A percentile compares a stretch with the other conserved stretches of the same genome.
Evolutionary conservation across 2,797 vertebrate species (phyloP).

Genomic region (Manis crassicaudata): DNA sequence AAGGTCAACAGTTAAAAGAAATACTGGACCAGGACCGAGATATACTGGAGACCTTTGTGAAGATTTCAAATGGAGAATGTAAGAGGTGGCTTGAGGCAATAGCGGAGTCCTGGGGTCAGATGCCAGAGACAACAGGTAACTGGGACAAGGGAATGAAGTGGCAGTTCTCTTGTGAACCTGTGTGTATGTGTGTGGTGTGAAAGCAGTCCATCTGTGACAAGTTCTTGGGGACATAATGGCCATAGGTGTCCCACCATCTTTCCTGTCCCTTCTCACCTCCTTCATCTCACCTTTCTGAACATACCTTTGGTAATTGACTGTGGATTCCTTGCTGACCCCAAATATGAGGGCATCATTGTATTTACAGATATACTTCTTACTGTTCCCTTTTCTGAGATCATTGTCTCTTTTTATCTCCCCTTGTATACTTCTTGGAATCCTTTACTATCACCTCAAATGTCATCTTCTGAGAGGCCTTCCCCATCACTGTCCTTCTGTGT

Average conservation of each 20-base stretch:
- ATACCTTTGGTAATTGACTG: neutral
- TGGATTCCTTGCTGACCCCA: neutral
- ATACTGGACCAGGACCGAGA: neutral
- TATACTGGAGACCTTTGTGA: accelerated
- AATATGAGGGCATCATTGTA: accelerated
- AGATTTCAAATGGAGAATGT: neutral
- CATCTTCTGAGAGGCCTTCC: neutral
- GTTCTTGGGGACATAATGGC: neutral
- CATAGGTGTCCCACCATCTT: neutral
- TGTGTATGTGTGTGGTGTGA: neutral
- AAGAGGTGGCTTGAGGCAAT: accelerated
- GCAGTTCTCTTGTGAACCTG: neutral
- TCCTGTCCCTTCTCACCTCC: neutral
- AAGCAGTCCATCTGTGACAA: too few species aligned
- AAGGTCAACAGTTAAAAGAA: accelerated
- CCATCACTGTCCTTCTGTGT: accelerated
- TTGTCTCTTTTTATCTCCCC: neutral
- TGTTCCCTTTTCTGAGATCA: neutral
- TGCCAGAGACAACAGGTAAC: neutral
- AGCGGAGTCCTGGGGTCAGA: accelerated
- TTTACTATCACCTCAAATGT: accelerated
- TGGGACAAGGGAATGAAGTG: neutral
- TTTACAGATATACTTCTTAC: neutral
- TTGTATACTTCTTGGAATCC: neutral
- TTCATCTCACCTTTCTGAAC: neutral